A percentile compares a stretch with the other conserved stretches of the same genome.
These are phyloP conservation scores for Resseliella maxima DNA, from an alignment of 2,888 invertebrate species.

Conservation along the genomic window DNA sequence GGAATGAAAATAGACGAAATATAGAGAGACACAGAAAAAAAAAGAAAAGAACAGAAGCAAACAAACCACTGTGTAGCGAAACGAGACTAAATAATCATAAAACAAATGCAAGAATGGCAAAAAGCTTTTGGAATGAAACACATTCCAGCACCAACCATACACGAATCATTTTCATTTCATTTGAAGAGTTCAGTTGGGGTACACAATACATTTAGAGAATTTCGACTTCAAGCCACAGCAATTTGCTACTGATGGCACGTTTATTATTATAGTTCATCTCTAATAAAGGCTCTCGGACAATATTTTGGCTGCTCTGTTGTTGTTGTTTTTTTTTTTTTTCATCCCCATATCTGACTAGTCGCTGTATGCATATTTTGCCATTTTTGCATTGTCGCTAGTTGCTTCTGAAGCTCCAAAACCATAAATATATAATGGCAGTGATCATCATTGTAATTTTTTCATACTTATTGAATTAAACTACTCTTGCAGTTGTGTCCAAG, in stretches of 20 bases:
- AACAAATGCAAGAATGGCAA: constrained; percentile 32
- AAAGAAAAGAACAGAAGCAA: background rate
- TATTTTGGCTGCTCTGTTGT: background rate
- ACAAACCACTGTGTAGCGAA: background rate
- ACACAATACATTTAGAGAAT: background rate
- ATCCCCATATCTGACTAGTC: background rate
- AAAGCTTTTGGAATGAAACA: background rate
- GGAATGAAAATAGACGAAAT: constrained; percentile 23
- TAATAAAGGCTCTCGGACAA: background rate
- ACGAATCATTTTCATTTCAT: constrained; percentile 5
- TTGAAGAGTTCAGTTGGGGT: background rate
- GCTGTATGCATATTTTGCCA: background rate
- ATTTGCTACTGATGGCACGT: constrained; percentile 53
- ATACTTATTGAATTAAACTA: constrained; percentile 15
- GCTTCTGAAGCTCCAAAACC: background rate
- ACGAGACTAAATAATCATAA: constrained; percentile 54
- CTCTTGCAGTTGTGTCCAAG: background rate
- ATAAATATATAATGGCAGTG: constrained; percentile 34
- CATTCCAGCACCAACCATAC: background rate
- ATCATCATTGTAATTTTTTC: background rate
- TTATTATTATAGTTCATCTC: constrained; percentile 41
- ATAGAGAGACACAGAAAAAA: background rate
- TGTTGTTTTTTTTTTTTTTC: background rate
- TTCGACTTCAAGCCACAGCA: constrained; percentile 9
- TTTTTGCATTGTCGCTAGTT: background rate